A percentile compares a stretch with the other conserved stretches of the same genome.
Conservation (phyloP, 2,797 vertebrate species). For the Molothrus aeneus region DNA sequence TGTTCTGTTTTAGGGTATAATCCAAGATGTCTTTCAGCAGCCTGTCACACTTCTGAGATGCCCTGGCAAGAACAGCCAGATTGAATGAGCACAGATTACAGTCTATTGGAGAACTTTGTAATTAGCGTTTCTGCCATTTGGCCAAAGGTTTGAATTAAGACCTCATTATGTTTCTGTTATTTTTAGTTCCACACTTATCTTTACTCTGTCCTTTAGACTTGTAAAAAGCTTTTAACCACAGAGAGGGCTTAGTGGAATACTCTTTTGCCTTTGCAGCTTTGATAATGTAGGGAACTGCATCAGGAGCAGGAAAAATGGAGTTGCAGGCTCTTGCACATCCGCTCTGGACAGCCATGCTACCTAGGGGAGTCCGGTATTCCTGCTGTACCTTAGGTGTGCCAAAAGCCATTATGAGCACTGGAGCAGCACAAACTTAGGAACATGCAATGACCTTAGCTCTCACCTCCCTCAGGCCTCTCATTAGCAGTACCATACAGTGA, state of each 20-base stretch:
- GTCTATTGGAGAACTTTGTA: neutral
- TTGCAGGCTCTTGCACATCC: neutral
- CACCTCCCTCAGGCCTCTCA: neutral
- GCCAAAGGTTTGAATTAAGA: neutral
- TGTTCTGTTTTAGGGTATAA: neutral
- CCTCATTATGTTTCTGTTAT: neutral
- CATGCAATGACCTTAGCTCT: neutral
- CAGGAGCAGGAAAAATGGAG: neutral
- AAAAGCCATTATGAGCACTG: neutral
- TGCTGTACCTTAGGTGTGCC: neutral
- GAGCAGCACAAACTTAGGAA: neutral
- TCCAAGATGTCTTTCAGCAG: neutral
- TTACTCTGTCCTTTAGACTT: neutral
- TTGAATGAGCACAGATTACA: neutral
- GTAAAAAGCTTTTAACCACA: neutral
- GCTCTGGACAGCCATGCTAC: neutral
- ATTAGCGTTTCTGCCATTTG: slow-evolving; percentile 4
- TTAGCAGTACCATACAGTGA: neutral
- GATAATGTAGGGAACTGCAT: neutral
- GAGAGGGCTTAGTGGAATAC: neutral
- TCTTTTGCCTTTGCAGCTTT: neutral
- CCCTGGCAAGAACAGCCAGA: neutral
- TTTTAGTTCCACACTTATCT: neutral
- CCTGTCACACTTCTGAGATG: neutral
- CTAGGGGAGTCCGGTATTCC: rapidly evolving